phyloP scores from a whole-genome alignment of 1,140 invertebrate genomes.

The Eurosta solidaginis region DNA sequence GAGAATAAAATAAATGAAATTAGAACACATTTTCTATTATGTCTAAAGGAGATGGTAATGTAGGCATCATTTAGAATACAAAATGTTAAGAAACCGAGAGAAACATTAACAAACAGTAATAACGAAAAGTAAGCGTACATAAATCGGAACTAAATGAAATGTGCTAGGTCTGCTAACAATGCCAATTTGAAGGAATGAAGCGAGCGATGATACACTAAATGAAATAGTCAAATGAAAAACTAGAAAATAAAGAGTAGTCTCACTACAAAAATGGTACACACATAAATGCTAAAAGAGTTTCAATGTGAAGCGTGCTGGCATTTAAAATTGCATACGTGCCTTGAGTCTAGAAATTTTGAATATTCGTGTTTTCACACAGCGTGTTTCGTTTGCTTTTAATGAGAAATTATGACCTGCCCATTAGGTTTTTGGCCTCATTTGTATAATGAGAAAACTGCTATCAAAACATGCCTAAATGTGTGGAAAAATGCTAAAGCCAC shows the following conservation, averaged over 20 bases:
- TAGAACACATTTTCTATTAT: neutral
- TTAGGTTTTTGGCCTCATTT: neutral
- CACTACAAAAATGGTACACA: neutral
- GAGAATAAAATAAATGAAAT: neutral
- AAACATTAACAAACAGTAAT: neutral
- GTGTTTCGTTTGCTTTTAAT: neutral
- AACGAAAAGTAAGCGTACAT: neutral
- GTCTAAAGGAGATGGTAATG: neutral
- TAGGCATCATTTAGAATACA: neutral
- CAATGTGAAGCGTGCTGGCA: neutral
- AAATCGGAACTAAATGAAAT: neutral
- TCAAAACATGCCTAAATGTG: neutral
- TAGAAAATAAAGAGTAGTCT: neutral
- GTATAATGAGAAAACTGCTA: neutral
- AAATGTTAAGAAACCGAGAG: neutral
- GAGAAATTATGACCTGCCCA: conserved; percentile 6
- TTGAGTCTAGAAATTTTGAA: too few species aligned
- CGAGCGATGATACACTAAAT: too few species aligned
- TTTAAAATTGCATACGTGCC: too few species aligned
- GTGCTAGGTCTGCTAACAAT: neutral
- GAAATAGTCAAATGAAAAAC: too few species aligned
- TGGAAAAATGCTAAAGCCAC: neutral
- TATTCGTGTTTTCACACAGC: too few species aligned
- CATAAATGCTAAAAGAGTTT: neutral
- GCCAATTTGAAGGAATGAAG: neutral